Base-by-base conservation (phyloP, 2,797 vertebrate genomes). In the Rhabdophis nuchalis region DNA sequence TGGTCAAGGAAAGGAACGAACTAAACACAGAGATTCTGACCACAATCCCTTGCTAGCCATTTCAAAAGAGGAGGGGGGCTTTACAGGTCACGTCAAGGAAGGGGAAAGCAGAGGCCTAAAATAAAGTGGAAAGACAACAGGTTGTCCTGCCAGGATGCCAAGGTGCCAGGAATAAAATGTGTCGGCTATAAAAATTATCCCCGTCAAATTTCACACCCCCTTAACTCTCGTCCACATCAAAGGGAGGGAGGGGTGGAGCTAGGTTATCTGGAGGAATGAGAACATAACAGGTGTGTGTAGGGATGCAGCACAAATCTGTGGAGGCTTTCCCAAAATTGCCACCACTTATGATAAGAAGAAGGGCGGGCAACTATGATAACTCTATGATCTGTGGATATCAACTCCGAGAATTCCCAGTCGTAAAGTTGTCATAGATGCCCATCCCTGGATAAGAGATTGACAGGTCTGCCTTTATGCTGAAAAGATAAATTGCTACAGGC, bases 31-130 rank as follows among this genome's bases (percentile, higher is more conserved):
- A 3, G n/a, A 90, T 87, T 87, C 61, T n/a, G 92, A 92, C 23
- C 95, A 96, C 93, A 95, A 94, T 94, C 96, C 97, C 94, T 88
- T 92, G 94, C 92, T 68, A 97, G 97, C 96, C 92, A 97, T 97
- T 97, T 93, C 96, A 95, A 82, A 95, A 93, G 97, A 96, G 97
- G 96, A 96, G 97, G 96, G n/a, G n/a, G n/a, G n/a, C 14, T 72
- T 97, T 95, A 36, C 58, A 23, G 23, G 46, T 52, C 16, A 27
- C 29, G 54, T 16, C 32, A 2, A n/a, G 46, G 27, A 5, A n/a
- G 29, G 57, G 60, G 29, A 92, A 97, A 97, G 96, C 95, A 96
- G 97, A 94, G 1, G 94, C 94, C 94, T 95, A 94, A 96, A 96
- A 94, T 94, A 95, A 91, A 95, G 94, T 1, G 94, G 91, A 95